Conservation (phyloP, 2,888 invertebrate genomes). For the Ceraclea dissimilis region DNA sequence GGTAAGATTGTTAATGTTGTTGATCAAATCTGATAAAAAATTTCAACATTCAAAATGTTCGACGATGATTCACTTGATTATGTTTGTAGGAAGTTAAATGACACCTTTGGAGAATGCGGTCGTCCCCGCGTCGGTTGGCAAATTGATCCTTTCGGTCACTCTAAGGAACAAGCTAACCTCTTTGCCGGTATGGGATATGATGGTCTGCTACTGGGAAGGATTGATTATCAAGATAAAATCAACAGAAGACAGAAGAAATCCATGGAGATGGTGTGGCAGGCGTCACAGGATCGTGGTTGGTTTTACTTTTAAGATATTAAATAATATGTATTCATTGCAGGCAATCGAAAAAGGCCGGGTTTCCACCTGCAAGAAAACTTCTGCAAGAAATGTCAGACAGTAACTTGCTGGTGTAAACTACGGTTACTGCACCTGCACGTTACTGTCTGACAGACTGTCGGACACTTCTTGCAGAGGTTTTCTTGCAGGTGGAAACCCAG, state of each 20-base stretch:
- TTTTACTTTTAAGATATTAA: neutral
- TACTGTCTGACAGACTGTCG: no score
- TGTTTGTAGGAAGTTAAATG: slow-evolving; percentile 48
- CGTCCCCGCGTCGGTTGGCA: slow-evolving; percentile 73
- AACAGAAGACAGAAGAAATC: slow-evolving; percentile 49
- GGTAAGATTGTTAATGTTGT: slow-evolving; percentile 31
- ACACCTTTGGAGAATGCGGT: slow-evolving; percentile 65
- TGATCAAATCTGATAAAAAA: no score
- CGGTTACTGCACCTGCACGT: no score
- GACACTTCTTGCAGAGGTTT: no score
- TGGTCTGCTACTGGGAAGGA: slow-evolving; percentile 76
- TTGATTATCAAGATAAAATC: slow-evolving; percentile 79
- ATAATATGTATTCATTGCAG: no score
- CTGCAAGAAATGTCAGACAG: no score
- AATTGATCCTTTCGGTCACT: slow-evolving; percentile 82
- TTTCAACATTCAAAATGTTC: no score
- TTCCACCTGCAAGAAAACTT: no score
- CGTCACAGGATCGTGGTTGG: slow-evolving; percentile 60
- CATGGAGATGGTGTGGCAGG: slow-evolving; percentile 82
- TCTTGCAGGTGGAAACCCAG: neutral
- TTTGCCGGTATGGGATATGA: slow-evolving; percentile 83
- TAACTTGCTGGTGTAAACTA: no score
- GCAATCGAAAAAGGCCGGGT: no score
- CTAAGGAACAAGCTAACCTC: slow-evolving; percentile 75
- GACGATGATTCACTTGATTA: neutral